Evolutionary conservation across 2,888 invertebrate species (phyloP).

Genomic region (Gibbula magus): DNA sequence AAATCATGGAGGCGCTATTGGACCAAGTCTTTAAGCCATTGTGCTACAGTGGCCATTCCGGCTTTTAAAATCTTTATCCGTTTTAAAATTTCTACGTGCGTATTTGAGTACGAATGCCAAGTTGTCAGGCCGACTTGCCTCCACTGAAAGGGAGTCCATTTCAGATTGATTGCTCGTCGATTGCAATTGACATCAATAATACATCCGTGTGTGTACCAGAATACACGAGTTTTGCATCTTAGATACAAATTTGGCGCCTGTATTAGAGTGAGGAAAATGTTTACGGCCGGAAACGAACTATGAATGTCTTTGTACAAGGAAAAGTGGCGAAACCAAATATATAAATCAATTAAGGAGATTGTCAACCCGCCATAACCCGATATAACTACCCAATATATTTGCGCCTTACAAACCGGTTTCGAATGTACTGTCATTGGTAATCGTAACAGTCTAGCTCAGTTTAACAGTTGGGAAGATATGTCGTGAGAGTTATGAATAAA

Average conservation of each 20-base stretch:
- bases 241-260: conserved; percentile 26
- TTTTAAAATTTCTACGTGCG: conserved; percentile 2
- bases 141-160: not conserved
- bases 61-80: conserved; percentile 7
- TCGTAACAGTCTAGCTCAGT: no score
- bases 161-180: conserved; percentile 4
- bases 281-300: not conserved
- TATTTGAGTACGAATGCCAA: not conserved
- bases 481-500: no score
- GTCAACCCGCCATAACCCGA: not conserved
- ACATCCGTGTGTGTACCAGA: not conserved
- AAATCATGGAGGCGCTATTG: not conserved
- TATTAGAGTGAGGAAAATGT: not conserved
- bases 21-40: conserved; percentile 3
- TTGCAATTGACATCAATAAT: conserved; percentile 12
- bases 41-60: conserved; percentile 5
- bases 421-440: no score
- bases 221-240: conserved; percentile 17
- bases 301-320: conserved; percentile 16
- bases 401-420: not conserved
- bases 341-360: conserved; percentile 15
- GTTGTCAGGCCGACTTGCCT: not conserved
- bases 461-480: no score
- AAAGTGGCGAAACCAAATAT: conserved; percentile 14
- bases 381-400: not conserved